phyloP scores from a whole-genome alignment of 1,140 invertebrate species.

The Plodia interpunctella region DNA sequence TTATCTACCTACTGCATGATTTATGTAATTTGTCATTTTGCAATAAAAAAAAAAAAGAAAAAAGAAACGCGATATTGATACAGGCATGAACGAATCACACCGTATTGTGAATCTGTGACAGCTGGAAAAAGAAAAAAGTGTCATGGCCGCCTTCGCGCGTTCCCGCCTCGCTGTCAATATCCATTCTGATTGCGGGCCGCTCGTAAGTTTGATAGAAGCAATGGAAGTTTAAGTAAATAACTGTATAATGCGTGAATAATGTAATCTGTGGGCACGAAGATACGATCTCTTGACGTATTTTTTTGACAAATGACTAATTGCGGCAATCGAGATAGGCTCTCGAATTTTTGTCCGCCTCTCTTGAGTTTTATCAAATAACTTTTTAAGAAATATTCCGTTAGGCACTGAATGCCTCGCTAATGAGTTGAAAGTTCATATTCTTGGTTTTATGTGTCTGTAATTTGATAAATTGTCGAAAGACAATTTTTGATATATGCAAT shows the following conservation, averaged over 20 bases:
- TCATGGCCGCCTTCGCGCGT: slow-evolving; percentile 46
- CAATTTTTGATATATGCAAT: neutral
- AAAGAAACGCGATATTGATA: slow-evolving; percentile 41
- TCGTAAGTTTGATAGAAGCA: slow-evolving; percentile 35
- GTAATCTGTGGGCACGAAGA: neutral
- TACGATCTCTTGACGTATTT: slow-evolving; percentile 1
- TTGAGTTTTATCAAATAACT: neutral
- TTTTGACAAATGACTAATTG: slow-evolving; percentile 7
- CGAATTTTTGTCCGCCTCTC: neutral
- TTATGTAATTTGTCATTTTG: too few species aligned
- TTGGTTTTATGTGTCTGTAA: neutral
- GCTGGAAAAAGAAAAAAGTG: slow-evolving; percentile 51
- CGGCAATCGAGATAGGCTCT: neutral
- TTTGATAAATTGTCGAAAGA: neutral
- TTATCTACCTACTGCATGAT: too few species aligned
- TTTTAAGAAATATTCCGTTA: neutral
- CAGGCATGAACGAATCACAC: slow-evolving; percentile 39
- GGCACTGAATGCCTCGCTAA: neutral
- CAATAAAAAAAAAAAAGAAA: slow-evolving; percentile 15
- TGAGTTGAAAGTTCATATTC: neutral
- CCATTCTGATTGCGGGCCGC: slow-evolving; percentile 35
- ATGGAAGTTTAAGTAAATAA: slow-evolving; percentile 31
- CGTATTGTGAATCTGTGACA: slow-evolving; percentile 31
- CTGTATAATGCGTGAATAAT: slow-evolving; percentile 18
- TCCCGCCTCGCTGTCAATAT: slow-evolving; percentile 55